Conservation (phyloP, 2,888 invertebrate genomes). For the Neoscelio sp. region DNA sequence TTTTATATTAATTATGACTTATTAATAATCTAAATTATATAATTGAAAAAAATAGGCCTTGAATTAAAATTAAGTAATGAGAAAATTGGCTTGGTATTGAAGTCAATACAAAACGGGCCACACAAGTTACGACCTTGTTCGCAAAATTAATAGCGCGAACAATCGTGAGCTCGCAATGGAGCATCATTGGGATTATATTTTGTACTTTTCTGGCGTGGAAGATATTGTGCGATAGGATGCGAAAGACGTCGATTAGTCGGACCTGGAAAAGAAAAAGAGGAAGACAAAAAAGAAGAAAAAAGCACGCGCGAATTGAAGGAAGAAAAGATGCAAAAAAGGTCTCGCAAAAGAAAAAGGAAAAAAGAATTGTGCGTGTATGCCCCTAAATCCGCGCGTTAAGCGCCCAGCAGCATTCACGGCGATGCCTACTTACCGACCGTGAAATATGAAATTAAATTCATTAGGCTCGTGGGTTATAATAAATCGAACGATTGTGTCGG, state of each 20-base stretch:
- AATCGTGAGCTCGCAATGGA: conserved; percentile 29
- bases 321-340: conserved; percentile 31
- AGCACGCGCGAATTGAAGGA: conserved; percentile 43
- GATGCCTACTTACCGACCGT: conserved; percentile 80
- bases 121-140: conserved; percentile 46
- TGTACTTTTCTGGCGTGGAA: conserved; percentile 22
- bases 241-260: conserved; percentile 61
- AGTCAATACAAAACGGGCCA: conserved; percentile 37
- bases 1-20: no score
- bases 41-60: no score
- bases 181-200: conserved; percentile 45
- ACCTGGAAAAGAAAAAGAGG: conserved; percentile 33
- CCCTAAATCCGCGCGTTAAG: conserved; percentile 66
- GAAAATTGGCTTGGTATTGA: no score
- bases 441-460: conserved; percentile 83
- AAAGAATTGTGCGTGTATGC: conserved; percentile 34
- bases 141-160: conserved; percentile 58
- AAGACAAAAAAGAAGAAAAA: conserved; percentile 34
- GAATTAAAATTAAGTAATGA: no score
- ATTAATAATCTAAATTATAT: no score
- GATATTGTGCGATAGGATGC: conserved; percentile 19
- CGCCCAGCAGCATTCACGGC: conserved; percentile 70
- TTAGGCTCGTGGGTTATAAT: conserved; percentile 81
- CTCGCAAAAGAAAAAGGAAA: conserved; percentile 17
- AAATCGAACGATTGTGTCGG: conserved; percentile 81